Evolutionary conservation across 2,888 invertebrate genomes (phyloP), one percentile per base, ranked within the genome.

Genomic region (Nemoura dubitans): DNA sequence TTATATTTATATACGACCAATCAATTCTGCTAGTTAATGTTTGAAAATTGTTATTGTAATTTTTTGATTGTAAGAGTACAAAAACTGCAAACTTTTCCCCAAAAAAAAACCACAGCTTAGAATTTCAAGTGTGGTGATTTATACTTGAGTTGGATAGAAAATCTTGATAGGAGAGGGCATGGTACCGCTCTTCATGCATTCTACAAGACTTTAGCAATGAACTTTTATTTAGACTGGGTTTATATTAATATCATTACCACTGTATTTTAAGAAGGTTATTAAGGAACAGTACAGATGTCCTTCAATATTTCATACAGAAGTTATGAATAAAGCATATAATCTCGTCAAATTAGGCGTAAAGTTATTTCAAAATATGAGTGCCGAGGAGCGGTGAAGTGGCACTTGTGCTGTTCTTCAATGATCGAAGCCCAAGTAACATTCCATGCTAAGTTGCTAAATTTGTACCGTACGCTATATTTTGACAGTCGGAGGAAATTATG

Each of bases 291-390:
- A 88, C 88, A 88, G 81, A 87, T 88, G 88, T 88, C 88, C 88
- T 88, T 88, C 88, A 87, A 87, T 85, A 82, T 84, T 86, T 81
- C 76, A 76, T 86, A 86, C 28, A 36, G 86, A 85, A 85, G 82
- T 81, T 85, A 86, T 87, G 59, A 86, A 80, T 80, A 86, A 87
- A 78, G 86, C 21, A 59, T 59, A 86, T 78, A 85, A 30, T 83
- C 30, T 86, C 76, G 42, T 76, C 83, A 86, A 90, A 90, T 90
- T 89, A 90, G 90, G 90, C 89, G 88, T 88, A 84, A 90, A 89
- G 90, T 91, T 91, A 91, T 91, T 91, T 90, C 90, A 91, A 91
- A 91, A 90, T 91, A 91, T 91, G 90, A 91, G 92, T 92, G 92
- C 92, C 91, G 92, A 92, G 92, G 92, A 92, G 91, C 90, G 91